phyloP scores from a whole-genome alignment of 64 coral and sea anemone genomes.

The Montipora efflorescens region DNA sequence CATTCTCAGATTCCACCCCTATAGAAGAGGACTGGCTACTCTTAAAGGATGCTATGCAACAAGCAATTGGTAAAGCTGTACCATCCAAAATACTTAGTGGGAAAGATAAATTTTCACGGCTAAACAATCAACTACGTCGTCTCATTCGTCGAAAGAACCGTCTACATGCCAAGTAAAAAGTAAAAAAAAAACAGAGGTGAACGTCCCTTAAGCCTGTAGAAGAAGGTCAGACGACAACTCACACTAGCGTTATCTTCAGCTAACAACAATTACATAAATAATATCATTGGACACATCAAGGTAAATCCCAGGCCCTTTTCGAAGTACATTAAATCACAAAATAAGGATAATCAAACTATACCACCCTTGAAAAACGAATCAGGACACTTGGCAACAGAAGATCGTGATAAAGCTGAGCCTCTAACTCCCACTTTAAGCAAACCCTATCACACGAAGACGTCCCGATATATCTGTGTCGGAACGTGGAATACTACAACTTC shows the following conservation, averaged over 20 bases:
- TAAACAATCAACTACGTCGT: too few relatives aligned
- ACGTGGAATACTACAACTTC: too few relatives aligned
- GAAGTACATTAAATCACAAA: background rate
- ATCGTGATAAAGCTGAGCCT: background rate
- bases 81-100: conserved; percentile 37
- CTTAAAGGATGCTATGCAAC: conserved; percentile 1
- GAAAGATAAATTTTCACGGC: background rate
- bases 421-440: too few relatives aligned
- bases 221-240: background rate
- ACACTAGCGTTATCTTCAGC: background rate
- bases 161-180: too few relatives aligned
- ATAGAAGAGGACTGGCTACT: too few relatives aligned
- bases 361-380: background rate
- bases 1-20: too few relatives aligned
- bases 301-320: background rate
- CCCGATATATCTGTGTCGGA: too few relatives aligned
- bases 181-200: background rate
- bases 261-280: background rate
- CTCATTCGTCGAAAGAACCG: too few relatives aligned
- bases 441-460: too few relatives aligned
- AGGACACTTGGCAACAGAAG: background rate
- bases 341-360: background rate
- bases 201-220: too few relatives aligned
- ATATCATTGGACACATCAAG: background rate
- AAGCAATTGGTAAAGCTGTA: conserved; percentile 9